Percentiles rank a stretch among this genome's conserved stretches.
Evolutionary conservation across 2,113 vertebrate species (phyloP).

Genomic region (Hemicordylus capensis): DNA sequence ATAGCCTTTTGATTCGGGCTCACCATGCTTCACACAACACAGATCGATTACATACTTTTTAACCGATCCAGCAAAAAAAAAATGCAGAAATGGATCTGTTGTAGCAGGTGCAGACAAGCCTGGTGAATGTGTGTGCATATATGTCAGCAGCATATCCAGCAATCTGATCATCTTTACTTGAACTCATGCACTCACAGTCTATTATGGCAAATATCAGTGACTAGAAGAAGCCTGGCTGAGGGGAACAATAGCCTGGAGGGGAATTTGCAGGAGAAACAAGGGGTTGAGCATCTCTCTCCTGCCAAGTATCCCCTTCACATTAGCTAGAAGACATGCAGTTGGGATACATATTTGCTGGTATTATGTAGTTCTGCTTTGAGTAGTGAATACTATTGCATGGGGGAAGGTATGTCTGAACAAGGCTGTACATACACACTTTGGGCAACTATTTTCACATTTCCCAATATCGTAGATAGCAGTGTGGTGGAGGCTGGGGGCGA

Average conservation of each 20-base stretch:
- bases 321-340: neutral
- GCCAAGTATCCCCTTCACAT: neutral
- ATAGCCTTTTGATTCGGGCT: neutral
- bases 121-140: neutral
- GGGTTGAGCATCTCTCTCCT: no score
- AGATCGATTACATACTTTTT: neutral
- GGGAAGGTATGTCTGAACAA: neutral
- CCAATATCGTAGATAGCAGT: neutral
- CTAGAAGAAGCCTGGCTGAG: no score
- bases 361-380: neutral
- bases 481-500: no score
- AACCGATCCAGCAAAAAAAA: neutral
- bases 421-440: neutral
- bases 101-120: neutral
- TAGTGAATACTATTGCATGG: neutral
- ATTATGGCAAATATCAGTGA: no score
- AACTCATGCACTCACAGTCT: no score
- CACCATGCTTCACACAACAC: neutral
- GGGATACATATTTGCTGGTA: neutral
- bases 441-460: neutral
- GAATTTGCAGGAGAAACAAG: neutral
- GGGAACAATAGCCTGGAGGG: no score
- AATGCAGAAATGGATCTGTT: neutral
- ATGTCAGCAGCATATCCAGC: neutral
- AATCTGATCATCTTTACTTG: neutral